Evolutionary conservation across 2,888 invertebrate genomes (phyloP).

Genomic region (Eilema depressum): DNA sequence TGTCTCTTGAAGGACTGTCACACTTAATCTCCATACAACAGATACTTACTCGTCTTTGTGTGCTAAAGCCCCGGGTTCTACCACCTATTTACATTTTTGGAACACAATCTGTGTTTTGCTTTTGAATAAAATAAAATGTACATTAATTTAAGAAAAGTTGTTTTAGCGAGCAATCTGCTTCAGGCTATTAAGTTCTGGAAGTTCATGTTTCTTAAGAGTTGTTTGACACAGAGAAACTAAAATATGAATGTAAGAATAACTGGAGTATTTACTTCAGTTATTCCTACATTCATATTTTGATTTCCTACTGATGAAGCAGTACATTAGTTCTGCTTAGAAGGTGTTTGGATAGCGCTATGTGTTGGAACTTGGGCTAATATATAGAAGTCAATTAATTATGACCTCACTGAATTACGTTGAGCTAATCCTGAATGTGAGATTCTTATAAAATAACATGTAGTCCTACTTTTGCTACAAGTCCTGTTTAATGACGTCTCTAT

Average conservation of each 20-base stretch:
- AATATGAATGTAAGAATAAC: neutral
- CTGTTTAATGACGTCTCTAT: neutral
- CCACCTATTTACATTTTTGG: constrained; percentile 25
- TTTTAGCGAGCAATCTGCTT: neutral
- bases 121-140: constrained; percentile 15
- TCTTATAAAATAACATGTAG: too few species aligned
- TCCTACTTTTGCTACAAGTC: neutral
- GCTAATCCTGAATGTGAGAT: too few species aligned
- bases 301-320: too few species aligned
- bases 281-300: too few species aligned
- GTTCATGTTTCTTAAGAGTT: neutral
- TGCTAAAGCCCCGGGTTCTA: constrained; percentile 26
- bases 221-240: neutral
- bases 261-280: neutral
- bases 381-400: too few species aligned
- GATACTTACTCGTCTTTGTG: constrained; percentile 47
- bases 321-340: neutral
- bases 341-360: neutral
- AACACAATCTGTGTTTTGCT: constrained; percentile 20
- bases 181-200: neutral
- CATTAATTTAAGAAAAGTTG: constrained; percentile 1
- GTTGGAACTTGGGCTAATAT: neutral
- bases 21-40: constrained; percentile 64
- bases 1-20: constrained; percentile 67
- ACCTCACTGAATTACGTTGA: too few species aligned